phyloP scores from a whole-genome alignment of 2,888 invertebrate genomes.

The Epinotia demarniana region DNA sequence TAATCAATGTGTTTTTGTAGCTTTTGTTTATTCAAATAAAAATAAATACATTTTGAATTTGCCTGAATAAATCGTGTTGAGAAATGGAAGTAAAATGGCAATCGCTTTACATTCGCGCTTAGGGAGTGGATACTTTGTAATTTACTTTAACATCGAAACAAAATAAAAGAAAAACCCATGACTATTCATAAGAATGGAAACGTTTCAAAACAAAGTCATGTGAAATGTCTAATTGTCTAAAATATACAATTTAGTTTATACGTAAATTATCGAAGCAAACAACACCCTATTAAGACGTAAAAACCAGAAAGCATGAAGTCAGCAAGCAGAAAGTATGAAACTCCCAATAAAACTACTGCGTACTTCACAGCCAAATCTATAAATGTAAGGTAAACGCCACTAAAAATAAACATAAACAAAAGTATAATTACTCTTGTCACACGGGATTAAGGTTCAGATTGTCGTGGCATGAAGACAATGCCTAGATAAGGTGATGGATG shows the following conservation, averaged over 20 bases:
- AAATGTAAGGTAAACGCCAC: conserved; percentile 16
- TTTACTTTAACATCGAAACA: too few species aligned
- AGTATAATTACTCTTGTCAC: conserved; percentile 10
- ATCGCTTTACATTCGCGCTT: too few species aligned
- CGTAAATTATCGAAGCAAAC: conserved; percentile 5
- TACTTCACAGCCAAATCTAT: conserved; percentile 20
- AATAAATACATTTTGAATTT: too few species aligned
- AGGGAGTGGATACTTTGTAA: too few species aligned
- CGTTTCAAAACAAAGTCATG: not conserved
- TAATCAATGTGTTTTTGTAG: too few species aligned
- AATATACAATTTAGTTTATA: not conserved
- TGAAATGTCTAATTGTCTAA: not conserved
- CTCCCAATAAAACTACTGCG: conserved; percentile 8
- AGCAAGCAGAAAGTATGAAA: conserved; percentile 21
- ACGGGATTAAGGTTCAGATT: conserved; percentile 12
- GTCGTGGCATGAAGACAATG: not conserved
- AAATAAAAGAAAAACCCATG: not conserved
- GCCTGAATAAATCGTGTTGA: too few species aligned
- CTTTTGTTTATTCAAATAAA: too few species aligned
- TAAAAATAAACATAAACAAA: conserved; percentile 19
- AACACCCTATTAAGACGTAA: conserved; percentile 5
- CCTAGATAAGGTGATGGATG: conserved; percentile 25
- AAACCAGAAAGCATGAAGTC: conserved; percentile 11
- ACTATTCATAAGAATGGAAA: not conserved
- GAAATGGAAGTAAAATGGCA: too few species aligned